Conservation (phyloP, 2,797 vertebrate species). For the Pelodytes ibericus region DNA sequence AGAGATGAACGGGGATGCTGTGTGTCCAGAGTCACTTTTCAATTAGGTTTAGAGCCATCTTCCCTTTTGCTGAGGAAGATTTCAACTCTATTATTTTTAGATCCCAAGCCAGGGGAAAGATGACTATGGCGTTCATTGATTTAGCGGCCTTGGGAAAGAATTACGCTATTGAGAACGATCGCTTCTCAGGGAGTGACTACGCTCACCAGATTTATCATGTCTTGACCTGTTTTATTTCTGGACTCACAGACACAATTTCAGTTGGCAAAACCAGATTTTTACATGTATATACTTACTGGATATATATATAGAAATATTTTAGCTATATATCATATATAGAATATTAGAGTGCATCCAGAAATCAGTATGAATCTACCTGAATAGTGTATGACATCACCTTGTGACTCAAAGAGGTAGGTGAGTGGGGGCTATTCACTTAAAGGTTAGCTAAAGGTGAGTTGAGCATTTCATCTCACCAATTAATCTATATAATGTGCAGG, state of each 20-base stretch:
- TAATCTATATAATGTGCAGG: no score
- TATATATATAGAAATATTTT: background rate
- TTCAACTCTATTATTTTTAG: background rate
- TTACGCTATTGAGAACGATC: background rate
- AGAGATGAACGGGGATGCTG: background rate
- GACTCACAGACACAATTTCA: background rate
- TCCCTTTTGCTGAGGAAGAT: background rate
- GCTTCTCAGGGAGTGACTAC: background rate
- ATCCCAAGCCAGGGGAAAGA: background rate
- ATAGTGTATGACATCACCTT: no score
- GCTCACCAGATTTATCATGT: background rate
- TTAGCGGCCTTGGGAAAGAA: background rate
- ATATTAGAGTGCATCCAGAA: background rate
- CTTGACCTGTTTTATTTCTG: background rate
- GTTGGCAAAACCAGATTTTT: background rate
- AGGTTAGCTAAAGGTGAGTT: no score
- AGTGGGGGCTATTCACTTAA: no score
- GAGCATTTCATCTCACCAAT: no score
- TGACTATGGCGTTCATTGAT: conserved; percentile 1
- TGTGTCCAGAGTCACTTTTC: conserved; percentile 15
- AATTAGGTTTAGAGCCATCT: conserved; percentile 25
- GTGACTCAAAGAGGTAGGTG: no score
- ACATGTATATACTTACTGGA: no score
- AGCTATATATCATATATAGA: background rate
- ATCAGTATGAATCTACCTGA: no score